Conservation (phyloP, 2,888 invertebrate species). For the Yponomeuta malinellus region DNA sequence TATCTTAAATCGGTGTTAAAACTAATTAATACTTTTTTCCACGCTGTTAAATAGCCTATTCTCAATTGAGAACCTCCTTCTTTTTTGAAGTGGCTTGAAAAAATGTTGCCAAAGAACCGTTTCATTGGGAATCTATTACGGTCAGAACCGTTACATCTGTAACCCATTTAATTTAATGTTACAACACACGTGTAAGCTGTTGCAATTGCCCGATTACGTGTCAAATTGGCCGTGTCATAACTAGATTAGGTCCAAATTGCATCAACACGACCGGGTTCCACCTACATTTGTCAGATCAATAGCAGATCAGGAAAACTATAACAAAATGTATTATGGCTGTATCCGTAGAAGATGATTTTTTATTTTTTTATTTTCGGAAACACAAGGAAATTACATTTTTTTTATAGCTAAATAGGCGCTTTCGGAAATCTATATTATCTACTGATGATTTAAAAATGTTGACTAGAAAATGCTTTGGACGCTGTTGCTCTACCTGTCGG, state of each 20-base stretch:
- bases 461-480: not conserved
- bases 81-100: no score
- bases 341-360: not conserved
- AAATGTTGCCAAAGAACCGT: not conserved
- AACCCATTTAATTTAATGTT: not conserved
- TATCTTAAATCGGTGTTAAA: no score
- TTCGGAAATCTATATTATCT: no score
- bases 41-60: no score
- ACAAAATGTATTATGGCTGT: not conserved
- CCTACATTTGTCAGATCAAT: not conserved
- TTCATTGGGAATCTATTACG: not conserved
- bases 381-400: no score
- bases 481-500: not conserved
- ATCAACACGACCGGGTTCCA: not conserved
- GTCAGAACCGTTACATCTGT: not conserved
- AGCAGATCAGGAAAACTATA: not conserved
- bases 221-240: slow-evolving; percentile 2
- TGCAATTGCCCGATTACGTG: not conserved
- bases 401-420: no score
- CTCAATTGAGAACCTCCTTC: no score
- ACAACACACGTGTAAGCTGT: not conserved
- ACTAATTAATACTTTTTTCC: no score
- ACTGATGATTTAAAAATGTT: not conserved
- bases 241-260: not conserved
- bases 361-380: no score